Evolutionary conservation across 2,888 invertebrate genomes (phyloP).

Genomic region (Caenorhabditis becei): DNA sequence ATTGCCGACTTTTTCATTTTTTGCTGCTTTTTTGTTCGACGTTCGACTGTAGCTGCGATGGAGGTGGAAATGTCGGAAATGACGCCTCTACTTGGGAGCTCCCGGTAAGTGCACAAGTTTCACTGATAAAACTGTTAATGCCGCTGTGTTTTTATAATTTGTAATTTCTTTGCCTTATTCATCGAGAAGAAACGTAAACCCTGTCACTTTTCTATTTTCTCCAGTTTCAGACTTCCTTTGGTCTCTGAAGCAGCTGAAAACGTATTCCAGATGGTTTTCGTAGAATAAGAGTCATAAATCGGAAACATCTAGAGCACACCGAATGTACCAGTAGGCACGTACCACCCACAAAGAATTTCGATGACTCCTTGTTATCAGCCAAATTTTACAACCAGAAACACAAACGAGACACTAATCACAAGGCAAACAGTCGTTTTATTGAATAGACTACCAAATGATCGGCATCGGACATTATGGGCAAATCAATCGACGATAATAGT

Average conservation of each 20-base stretch:
- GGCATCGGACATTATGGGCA: slow-evolving; percentile 34
- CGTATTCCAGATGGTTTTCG: not conserved
- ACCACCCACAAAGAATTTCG: slow-evolving; percentile 10
- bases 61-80: not conserved
- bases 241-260: slow-evolving; percentile 30
- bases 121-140: too few relatives aligned
- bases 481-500: slow-evolving; percentile 52
- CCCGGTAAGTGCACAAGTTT: too few relatives aligned
- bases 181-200: too few relatives aligned
- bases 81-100: not conserved
- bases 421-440: slow-evolving; percentile 46
- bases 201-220: not conserved
- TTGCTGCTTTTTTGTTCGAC: not conserved
- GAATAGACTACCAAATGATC: slow-evolving; percentile 51
- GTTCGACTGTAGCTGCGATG: not conserved
- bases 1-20: not conserved
- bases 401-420: slow-evolving; percentile 43
- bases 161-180: too few relatives aligned
- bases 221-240: slow-evolving; percentile 25
- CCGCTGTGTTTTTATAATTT: too few relatives aligned
- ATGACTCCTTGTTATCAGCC: not conserved
- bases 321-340: slow-evolving; percentile 7
- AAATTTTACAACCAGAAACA: slow-evolving; percentile 40
- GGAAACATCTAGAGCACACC: slow-evolving; percentile 4
- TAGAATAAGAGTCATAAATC: not conserved